Percentiles rank a stretch among this genome's conserved stretches.
Evolutionary conservation across 2,888 invertebrate species (phyloP).

Genomic region (Oscheius sp.): DNA sequence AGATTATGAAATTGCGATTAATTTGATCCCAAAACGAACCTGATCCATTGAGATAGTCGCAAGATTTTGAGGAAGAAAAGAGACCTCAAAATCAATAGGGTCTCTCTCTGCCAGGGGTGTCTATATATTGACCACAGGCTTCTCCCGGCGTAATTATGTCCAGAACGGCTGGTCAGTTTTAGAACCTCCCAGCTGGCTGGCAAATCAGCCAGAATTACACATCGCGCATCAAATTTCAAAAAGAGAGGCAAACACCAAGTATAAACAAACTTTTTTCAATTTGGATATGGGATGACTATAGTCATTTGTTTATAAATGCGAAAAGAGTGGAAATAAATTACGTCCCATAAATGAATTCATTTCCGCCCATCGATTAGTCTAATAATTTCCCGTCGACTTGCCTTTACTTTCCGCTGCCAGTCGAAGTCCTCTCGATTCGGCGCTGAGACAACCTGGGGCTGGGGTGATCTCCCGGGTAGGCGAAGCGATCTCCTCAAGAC

Average conservation of each 20-base stretch:
- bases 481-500: constrained; percentile 15
- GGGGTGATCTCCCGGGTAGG: constrained; percentile 5
- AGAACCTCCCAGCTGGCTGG: too few species aligned
- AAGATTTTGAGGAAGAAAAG: neutral
- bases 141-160: neutral
- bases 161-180: constrained; percentile 2
- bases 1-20: neutral
- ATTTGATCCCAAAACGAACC: neutral
- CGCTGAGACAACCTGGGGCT: neutral
- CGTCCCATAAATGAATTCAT: too few species aligned
- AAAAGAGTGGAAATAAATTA: neutral
- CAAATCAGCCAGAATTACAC: neutral
- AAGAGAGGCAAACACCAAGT: too few species aligned
- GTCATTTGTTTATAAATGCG: too few species aligned
- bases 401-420: constrained; percentile 13
- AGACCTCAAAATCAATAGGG: too few species aligned
- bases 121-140: too few species aligned
- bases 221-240: too few species aligned
- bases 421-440: constrained; percentile 4
- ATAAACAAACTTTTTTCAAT: too few species aligned
- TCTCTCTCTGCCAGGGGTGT: too few species aligned
- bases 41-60: neutral
- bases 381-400: too few species aligned
- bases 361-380: too few species aligned
- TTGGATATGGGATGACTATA: too few species aligned